Evolutionary conservation across 2,888 invertebrate species (phyloP).

Genomic region (Parascotia fuliginaria): DNA sequence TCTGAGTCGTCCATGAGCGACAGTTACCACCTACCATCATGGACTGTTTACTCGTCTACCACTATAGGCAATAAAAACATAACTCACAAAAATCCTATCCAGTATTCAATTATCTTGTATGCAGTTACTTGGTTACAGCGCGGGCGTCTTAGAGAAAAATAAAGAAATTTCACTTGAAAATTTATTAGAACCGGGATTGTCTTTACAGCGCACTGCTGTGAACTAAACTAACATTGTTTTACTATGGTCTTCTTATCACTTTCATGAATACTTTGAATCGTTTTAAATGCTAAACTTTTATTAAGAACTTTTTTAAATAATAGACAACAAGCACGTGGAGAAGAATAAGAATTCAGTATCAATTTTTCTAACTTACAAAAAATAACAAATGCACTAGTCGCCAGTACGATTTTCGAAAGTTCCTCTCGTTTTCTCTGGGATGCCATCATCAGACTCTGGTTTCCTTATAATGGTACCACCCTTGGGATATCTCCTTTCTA

Average conservation of each 20-base stretch:
- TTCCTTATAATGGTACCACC: no score
- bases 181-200: constrained; percentile 46
- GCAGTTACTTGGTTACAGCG: constrained; percentile 30
- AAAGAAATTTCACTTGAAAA: constrained; percentile 57
- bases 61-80: neutral
- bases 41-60: neutral
- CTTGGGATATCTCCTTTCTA: no score
- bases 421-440: no score
- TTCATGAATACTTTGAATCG: constrained; percentile 1
- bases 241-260: constrained; percentile 14
- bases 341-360: no score
- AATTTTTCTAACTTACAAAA: no score
- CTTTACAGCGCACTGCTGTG: constrained; percentile 18
- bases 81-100: constrained; percentile 10
- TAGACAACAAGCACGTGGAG: no score
- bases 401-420: no score
- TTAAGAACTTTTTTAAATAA: neutral
- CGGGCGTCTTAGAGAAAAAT: constrained; percentile 45
- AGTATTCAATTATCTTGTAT: constrained; percentile 9
- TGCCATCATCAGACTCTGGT: no score
- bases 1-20: no score
- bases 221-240: constrained; percentile 14
- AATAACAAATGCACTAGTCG: no score
- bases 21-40: no score
- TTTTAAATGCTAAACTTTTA: neutral